These are phyloP conservation scores for Peromyscus melanophrys DNA, from an alignment of 2,797 vertebrate species.

Conservation along the genomic window DNA sequence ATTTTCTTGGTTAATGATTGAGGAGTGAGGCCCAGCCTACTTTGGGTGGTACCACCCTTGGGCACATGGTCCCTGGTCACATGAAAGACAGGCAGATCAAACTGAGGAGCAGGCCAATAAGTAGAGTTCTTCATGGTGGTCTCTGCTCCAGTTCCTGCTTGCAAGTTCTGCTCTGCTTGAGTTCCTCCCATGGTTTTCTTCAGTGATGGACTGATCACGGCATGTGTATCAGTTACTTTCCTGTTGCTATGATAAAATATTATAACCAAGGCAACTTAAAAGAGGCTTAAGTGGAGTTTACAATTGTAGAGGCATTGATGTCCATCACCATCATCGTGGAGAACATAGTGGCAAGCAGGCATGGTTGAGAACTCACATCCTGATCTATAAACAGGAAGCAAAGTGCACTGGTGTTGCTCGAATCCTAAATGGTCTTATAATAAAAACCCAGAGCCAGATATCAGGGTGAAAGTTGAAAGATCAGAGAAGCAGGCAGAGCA, in stretches of 20 bases:
- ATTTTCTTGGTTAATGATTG: neutral
- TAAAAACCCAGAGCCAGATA: too few species aligned
- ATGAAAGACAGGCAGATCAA: neutral
- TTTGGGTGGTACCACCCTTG: neutral
- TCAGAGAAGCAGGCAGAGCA: too few species aligned
- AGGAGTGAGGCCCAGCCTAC: neutral
- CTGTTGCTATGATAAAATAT: neutral
- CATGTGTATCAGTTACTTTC: neutral
- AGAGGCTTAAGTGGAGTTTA: neutral
- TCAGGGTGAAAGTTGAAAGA: too few species aligned
- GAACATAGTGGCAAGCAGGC: too few species aligned
- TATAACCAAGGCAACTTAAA: neutral
- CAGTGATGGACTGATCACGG: neutral
- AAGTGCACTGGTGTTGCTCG: neutral
- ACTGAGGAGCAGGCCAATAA: neutral
- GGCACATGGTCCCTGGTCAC: too few species aligned
- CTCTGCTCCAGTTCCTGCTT: neutral
- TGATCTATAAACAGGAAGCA: neutral
- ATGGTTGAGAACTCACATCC: neutral
- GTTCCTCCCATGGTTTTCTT: neutral
- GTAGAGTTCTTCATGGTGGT: neutral
- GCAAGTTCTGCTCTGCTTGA: neutral
- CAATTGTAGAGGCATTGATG: neutral
- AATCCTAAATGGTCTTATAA: too few species aligned
- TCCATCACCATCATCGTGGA: neutral